phyloP scores from a whole-genome alignment of 1,140 invertebrate species.

The Drosophila cardini region DNA sequence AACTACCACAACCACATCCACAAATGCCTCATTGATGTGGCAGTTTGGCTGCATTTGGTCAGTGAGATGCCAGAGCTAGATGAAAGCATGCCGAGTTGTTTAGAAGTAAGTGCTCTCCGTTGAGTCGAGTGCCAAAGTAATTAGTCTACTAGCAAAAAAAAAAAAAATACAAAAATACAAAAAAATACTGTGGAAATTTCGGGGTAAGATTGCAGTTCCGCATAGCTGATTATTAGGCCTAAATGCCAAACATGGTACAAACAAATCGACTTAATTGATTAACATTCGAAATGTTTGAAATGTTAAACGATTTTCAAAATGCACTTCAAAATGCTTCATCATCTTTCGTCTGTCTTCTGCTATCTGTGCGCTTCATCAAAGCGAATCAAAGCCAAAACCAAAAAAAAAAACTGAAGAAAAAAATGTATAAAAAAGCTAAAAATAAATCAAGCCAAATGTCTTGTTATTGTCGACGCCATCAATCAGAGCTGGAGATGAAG shows the following conservation, averaged over 20 bases:
- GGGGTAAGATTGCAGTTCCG: slow-evolving; percentile 75
- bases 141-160: slow-evolving; percentile 68
- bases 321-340: slow-evolving; percentile 75
- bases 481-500: slow-evolving; percentile 59
- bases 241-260: slow-evolving; percentile 43
- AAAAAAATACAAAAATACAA: slow-evolving; percentile 2
- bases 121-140: slow-evolving; percentile 78
- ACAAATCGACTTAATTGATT: slow-evolving; percentile 65
- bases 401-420: too few relatives aligned
- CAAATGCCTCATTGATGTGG: slow-evolving; percentile 31
- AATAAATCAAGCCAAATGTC: slow-evolving; percentile 74
- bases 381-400: slow-evolving; percentile 45
- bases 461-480: slow-evolving; percentile 72
- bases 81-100: slow-evolving; percentile 70
- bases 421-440: slow-evolving; percentile 58
- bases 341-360: slow-evolving; percentile 24
- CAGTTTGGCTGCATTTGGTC: slow-evolving; percentile 52
- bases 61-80: slow-evolving; percentile 72
- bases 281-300: slow-evolving; percentile 54
- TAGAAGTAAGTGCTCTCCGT: slow-evolving; percentile 43
- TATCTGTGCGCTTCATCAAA: slow-evolving; percentile 61
- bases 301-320: slow-evolving; percentile 68
- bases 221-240: slow-evolving; percentile 78
- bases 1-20: neutral
- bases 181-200: slow-evolving; percentile 40